These are phyloP conservation scores for Helicolenus hilgendorfi DNA, from an alignment of 2,797 vertebrate species.

Conservation along the genomic window DNA sequence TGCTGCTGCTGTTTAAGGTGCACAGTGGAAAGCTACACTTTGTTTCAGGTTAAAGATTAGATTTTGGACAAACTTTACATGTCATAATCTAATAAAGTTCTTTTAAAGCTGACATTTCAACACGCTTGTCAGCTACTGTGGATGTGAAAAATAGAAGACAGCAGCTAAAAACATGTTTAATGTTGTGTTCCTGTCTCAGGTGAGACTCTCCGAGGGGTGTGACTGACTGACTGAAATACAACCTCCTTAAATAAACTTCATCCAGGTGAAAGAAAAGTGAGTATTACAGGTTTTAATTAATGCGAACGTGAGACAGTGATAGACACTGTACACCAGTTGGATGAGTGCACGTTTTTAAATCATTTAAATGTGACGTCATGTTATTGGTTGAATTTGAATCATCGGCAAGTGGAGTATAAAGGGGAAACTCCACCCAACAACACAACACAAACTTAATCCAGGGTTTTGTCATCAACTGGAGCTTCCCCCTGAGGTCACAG, in stretches of 20 bases:
- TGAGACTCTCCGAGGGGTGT: background rate
- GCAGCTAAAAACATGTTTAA: background rate
- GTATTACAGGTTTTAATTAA: background rate
- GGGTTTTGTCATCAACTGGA: background rate
- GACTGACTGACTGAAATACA: background rate
- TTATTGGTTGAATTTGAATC: background rate
- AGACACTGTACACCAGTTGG: too few species aligned
- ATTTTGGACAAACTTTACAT: background rate
- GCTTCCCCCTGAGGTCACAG: background rate
- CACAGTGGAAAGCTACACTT: background rate
- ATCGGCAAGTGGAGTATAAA: background rate
- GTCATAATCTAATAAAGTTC: background rate
- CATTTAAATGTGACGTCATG: background rate
- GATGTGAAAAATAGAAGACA: background rate
- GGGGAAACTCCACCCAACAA: background rate
- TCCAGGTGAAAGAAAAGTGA: background rate
- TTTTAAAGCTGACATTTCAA: background rate
- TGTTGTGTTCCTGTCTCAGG: background rate
- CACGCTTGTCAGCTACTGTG: background rate
- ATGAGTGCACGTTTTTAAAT: background rate
- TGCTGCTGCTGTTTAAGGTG: background rate
- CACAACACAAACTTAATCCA: background rate
- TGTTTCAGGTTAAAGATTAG: background rate
- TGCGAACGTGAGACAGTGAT: accelerated
- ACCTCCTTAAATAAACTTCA: background rate